Evolutionary conservation across 1,140 invertebrate genomes (phyloP).

Genomic region (Drosophila orena): DNA sequence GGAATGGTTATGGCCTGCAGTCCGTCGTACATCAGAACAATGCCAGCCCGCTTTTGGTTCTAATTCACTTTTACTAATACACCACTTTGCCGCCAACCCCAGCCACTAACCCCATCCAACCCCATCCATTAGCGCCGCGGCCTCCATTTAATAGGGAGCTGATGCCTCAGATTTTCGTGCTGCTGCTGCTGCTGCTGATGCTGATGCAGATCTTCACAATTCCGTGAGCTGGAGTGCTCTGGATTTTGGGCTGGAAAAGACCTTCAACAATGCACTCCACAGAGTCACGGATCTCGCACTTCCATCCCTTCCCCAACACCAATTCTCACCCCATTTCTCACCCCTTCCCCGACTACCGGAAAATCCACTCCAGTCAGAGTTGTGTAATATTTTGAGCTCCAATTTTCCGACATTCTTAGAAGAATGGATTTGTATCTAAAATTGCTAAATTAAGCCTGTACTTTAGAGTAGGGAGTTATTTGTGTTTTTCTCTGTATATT

Average conservation of each 20-base stretch:
- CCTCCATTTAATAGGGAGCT: conserved; percentile 49
- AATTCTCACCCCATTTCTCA: neutral
- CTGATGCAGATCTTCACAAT: conserved; percentile 22
- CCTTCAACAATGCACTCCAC: conserved; percentile 26
- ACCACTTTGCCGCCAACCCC: conserved; percentile 41
- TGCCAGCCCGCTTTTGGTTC: conserved; percentile 27
- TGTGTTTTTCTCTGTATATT: too few species aligned
- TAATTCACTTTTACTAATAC: conserved; percentile 54
- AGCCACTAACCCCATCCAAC: conserved; percentile 62
- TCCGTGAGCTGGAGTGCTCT: conserved; percentile 6
- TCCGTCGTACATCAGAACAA: conserved; percentile 35
- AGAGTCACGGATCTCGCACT: conserved; percentile 37
- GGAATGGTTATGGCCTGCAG: conserved; percentile 12
- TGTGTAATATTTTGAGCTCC: neutral
- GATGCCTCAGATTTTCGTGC: conserved; percentile 21
- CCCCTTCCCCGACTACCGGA: conserved; percentile 3
- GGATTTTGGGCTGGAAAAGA: conserved; percentile 21
- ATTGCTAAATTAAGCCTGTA: too few species aligned
- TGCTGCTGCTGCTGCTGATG: conserved; percentile 1
- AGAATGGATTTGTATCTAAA: too few species aligned
- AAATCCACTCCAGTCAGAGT: conserved; percentile 37
- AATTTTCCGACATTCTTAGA: neutral
- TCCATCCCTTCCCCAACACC: conserved; percentile 26
- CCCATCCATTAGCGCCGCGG: conserved; percentile 48
- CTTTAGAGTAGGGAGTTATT: too few species aligned